Percentiles rank a stretch among this genome's conserved stretches.
These are phyloP conservation scores for Acrocephalus scirpaceus DNA, from an alignment of 2,797 vertebrate species.

Conservation along the genomic window DNA sequence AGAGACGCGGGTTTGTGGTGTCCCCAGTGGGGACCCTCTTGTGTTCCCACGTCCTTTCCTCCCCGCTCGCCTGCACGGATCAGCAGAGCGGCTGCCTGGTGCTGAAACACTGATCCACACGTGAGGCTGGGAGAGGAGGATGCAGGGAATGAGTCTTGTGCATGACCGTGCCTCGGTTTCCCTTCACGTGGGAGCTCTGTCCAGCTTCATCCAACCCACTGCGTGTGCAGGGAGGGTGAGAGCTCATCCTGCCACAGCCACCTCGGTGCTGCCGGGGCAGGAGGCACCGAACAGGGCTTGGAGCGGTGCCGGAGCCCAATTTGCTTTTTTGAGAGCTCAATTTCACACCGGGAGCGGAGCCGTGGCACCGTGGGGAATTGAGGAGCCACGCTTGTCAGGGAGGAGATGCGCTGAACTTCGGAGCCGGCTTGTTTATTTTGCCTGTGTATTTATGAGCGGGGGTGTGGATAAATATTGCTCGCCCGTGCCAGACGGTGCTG, in stretches of 20 bases:
- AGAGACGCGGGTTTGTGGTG: background rate
- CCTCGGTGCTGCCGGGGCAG: accelerated
- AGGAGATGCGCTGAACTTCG: slow-evolving; percentile 65
- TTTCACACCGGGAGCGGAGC: slow-evolving; percentile 64
- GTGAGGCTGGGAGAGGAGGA: background rate
- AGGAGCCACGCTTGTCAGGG: slow-evolving; percentile 71
- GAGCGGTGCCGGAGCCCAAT: background rate
- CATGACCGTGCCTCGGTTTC: background rate
- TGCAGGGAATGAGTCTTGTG: accelerated
- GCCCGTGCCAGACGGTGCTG: background rate
- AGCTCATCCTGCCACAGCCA: background rate
- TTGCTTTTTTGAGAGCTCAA: slow-evolving; percentile 59
- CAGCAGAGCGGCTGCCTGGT: background rate
- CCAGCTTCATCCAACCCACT: accelerated
- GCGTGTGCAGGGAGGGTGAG: background rate
- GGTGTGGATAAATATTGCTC: slow-evolving; percentile 40
- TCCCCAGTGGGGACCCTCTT: background rate
- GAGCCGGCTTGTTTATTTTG: slow-evolving; percentile 3
- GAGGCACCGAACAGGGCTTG: background rate
- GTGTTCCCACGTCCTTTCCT: background rate
- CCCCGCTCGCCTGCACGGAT: accelerated
- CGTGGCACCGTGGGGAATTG: slow-evolving; percentile 8
- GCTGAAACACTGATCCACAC: accelerated
- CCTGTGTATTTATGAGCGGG: background rate
- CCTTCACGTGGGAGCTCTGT: accelerated